Evolutionary conservation across 2,888 invertebrate species (phyloP), one percentile per base, ranked within the genome.

Genomic region (Gerris lacustris): DNA sequence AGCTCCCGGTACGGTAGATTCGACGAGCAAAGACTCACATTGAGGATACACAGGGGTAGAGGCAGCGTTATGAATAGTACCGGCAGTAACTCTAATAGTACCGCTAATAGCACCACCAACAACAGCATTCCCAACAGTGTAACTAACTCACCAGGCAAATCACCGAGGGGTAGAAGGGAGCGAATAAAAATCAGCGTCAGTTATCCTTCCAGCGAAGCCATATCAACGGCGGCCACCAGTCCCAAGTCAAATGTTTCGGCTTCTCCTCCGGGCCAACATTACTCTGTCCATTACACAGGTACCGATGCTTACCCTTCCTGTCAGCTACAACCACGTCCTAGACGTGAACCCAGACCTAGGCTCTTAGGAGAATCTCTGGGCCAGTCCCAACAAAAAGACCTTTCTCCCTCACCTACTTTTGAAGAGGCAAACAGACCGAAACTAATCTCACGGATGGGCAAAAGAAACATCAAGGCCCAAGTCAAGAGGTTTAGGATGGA

Each of bases 401-500:
- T 77, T 66, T 77, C 77, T 7, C 77, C 77, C 9, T 78, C 78
- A 17, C 78, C 78, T 6, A 77, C 77, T 31, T 77, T 76, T 73
- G 78, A 78, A 72, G 78, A 78, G 63, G 71, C 70, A 63, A 72
- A 71, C 55, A 81, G 81, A 73, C 79, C 81, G 15, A 83, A 82
- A 75, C 78, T 82, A 66, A 82, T 84, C 70, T 84, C 82, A 0
- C 85, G 88, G 76, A 92, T 94, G 90, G 92, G 93, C 45, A 91
- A 91, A 78, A 84, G 94, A 72, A 94, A 94, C 80, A 92, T 94
- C 73, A 94, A 94, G 80, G 91, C 92, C 5, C 89, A 92, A 85
- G 93, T 94, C 74, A 93, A 93, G 80, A 87, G 94, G 67, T 94
- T 94, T 80, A 87, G 92, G 6, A 94, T 94, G 90, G 96, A 97